Evolutionary conservation across 2,113 vertebrate genomes (phyloP).

Genomic region (Australoheros scitulus): DNA sequence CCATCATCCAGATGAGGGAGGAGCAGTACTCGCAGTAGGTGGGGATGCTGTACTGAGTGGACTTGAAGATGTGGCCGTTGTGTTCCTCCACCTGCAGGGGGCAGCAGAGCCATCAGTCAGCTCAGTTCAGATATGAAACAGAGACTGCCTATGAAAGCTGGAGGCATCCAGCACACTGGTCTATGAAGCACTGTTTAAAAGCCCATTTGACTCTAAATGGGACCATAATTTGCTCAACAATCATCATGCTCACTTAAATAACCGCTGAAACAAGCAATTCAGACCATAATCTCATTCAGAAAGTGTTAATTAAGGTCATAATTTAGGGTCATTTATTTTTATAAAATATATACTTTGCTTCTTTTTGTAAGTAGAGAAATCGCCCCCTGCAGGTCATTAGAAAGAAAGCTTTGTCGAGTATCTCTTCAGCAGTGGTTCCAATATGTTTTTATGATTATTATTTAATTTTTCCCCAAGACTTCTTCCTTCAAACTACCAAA

Average conservation of each 20-base stretch:
- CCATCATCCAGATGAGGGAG: conserved; percentile 99
- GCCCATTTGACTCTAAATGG: too few species aligned
- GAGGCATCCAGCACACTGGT: not conserved
- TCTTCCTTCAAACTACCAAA: not conserved
- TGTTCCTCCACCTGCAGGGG: conserved; percentile 91
- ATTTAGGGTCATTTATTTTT: too few species aligned
- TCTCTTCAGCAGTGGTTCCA: not conserved
- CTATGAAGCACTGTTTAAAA: not conserved
- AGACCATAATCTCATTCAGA: too few species aligned
- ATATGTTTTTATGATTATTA: not conserved
- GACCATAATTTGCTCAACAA: too few species aligned
- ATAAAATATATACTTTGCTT: too few species aligned
- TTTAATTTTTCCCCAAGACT: not conserved
- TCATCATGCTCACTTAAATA: too few species aligned
- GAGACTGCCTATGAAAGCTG: not conserved
- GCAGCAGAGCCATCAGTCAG: conserved; percentile 25
- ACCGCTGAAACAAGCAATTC: too few species aligned
- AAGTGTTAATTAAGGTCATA: too few species aligned
- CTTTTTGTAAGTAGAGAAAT: too few species aligned
- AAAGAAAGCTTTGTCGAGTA: too few species aligned
- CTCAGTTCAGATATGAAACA: not conserved
- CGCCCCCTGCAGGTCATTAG: too few species aligned
- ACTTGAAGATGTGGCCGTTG: conserved; percentile 97
- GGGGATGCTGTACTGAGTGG: conserved; percentile 97
- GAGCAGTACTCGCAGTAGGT: conserved; percentile 98